phyloP scores from a whole-genome alignment of 1,140 invertebrate species.

The Panonychus citri region DNA sequence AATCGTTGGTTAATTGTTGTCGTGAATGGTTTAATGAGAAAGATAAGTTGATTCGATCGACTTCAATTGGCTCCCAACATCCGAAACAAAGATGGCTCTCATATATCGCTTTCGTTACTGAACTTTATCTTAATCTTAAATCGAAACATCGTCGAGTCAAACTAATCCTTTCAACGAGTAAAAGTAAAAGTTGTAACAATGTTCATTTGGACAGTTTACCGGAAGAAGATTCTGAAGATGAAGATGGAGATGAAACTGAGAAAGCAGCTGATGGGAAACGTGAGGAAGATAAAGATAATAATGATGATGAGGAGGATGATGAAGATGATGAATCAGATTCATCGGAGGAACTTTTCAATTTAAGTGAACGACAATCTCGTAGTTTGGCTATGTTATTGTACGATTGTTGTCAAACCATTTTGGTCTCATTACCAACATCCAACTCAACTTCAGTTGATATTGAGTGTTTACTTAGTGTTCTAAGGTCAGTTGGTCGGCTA shows the following conservation, averaged over 20 bases:
- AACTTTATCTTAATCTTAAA: constrained; percentile 34
- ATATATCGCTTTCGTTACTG: constrained; percentile 63
- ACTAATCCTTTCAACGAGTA: not conserved
- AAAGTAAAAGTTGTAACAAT: not conserved
- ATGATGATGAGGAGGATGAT: too few relatives aligned
- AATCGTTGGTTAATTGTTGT: constrained; percentile 61
- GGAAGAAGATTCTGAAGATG: too few relatives aligned
- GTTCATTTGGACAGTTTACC: too few relatives aligned
- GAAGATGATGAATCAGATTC: not conserved
- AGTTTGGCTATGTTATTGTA: not conserved
- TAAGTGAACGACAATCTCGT: not conserved
- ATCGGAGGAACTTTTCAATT: not conserved
- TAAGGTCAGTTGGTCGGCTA: constrained; percentile 60
- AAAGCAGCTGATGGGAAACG: too few relatives aligned
- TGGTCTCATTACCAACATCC: not conserved
- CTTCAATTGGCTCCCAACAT: too few relatives aligned
- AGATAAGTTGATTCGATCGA: constrained; percentile 28
- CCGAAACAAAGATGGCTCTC: constrained; percentile 35
- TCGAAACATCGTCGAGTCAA: not conserved
- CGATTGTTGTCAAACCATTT: not conserved
- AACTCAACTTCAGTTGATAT: constrained; percentile 31
- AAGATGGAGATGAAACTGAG: too few relatives aligned
- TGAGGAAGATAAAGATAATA: too few relatives aligned
- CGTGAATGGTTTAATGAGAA: constrained; percentile 70
- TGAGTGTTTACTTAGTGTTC: constrained; percentile 59